Percentiles rank a stretch among this genome's conserved stretches.
Evolutionary conservation across 2,888 invertebrate species (phyloP).

Genomic region (Deilephila porcellus): DNA sequence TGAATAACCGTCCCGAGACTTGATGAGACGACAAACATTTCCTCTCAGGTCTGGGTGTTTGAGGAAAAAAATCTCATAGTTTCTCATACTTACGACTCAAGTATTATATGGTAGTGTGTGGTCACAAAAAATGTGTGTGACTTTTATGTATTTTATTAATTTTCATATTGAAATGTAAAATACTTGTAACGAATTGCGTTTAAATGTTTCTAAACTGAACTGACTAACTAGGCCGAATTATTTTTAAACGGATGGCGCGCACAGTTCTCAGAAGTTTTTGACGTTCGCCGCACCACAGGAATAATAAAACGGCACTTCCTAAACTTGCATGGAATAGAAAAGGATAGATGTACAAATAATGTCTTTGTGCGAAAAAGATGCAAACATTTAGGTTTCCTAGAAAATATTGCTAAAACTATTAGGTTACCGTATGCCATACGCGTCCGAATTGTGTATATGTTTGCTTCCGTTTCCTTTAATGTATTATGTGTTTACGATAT

Average conservation of each 20-base stretch:
- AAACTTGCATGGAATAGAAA: neutral
- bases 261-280: slow-evolving; percentile 4
- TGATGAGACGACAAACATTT: no score
- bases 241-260: slow-evolving; percentile 18
- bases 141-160: no score
- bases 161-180: neutral
- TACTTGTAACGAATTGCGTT: neutral
- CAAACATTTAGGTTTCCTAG: neutral
- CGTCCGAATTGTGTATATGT: slow-evolving; percentile 11
- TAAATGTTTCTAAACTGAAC: neutral
- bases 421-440: neutral
- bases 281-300: neutral
- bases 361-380: neutral
- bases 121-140: no score
- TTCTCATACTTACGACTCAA: no score
- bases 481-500: neutral
- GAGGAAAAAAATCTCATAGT: no score
- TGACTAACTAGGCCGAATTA: neutral
- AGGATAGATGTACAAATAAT: neutral
- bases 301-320: neutral
- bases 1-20: no score
- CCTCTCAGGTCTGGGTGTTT: no score
- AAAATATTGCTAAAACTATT: neutral
- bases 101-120: no score
- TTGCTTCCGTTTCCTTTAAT: neutral